phyloP scores from a whole-genome alignment of 2,888 invertebrate genomes.

The Eilema caniola region DNA sequence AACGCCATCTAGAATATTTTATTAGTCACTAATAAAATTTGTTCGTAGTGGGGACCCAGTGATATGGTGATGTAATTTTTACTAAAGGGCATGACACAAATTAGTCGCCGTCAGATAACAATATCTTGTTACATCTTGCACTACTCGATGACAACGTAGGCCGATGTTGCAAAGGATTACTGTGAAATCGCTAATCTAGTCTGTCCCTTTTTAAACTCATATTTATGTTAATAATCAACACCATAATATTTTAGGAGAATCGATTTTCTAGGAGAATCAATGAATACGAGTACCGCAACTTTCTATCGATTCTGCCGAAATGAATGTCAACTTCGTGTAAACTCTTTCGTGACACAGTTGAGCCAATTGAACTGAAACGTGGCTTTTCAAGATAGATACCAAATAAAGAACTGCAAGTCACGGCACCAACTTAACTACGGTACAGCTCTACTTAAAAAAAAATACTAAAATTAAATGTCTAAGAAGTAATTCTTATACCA shows the following conservation, averaged over 20 bases:
- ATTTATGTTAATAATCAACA: background rate
- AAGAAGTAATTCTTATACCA: conserved; percentile 14
- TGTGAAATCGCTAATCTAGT: background rate
- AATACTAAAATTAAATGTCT: conserved; percentile 13
- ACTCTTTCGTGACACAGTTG: background rate
- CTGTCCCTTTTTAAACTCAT: background rate
- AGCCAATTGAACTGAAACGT: conserved; percentile 32
- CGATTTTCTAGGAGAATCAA: background rate
- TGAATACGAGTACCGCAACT: background rate
- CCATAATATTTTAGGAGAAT: background rate
- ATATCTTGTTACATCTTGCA: background rate
- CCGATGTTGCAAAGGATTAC: background rate
- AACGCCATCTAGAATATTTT: too few relatives aligned
- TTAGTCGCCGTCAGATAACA: background rate
- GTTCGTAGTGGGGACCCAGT: too few relatives aligned
- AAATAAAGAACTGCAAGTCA: conserved; percentile 58
- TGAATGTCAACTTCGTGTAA: background rate
- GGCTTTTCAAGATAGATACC: conserved; percentile 30
- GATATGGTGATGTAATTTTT: background rate
- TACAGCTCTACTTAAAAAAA: conserved; percentile 24
- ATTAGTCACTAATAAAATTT: too few relatives aligned
- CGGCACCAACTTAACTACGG: conserved; percentile 44
- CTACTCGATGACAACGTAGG: background rate
- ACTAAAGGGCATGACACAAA: background rate
- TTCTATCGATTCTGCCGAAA: background rate